A percentile compares a stretch with the other conserved stretches of the same genome.
Evolutionary conservation across 1,140 invertebrate genomes (phyloP).

Genomic region (Pseudomyrmex dendroicus): DNA sequence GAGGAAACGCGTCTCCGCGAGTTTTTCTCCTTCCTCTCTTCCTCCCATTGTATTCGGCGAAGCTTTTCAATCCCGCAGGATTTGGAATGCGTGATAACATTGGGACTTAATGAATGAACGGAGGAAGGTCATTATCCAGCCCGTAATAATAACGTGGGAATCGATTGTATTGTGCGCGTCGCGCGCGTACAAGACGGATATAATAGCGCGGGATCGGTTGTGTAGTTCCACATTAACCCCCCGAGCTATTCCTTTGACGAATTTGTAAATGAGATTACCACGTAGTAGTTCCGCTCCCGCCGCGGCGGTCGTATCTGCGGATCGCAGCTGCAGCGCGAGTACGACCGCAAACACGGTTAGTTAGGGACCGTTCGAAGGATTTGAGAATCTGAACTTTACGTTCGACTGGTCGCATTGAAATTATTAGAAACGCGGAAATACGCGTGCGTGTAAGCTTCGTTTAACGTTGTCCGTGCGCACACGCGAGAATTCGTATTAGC

Average conservation of each 20-base stretch:
- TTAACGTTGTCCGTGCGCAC: not conserved
- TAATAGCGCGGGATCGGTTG: constrained; percentile 3
- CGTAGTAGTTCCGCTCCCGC: not conserved
- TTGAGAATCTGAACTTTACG: constrained; percentile 17
- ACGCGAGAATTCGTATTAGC: not conserved
- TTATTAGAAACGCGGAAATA: not conserved
- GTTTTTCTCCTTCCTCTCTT: not conserved
- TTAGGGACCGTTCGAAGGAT: constrained; percentile 29
- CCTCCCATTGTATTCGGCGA: not conserved
- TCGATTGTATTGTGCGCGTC: constrained; percentile 11
- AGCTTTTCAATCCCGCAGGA: not conserved
- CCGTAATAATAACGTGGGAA: constrained; percentile 4
- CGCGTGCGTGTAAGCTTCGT: not conserved
- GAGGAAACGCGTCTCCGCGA: too few relatives aligned
- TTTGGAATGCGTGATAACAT: constrained; percentile 3
- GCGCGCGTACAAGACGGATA: not conserved
- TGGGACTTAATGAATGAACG: constrained; percentile 23
- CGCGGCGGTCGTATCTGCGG: constrained; percentile 23
- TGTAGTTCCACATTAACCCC: constrained; percentile 15
- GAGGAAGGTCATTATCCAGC: constrained; percentile 29
- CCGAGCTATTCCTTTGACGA: constrained; percentile 61
- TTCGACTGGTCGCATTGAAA: constrained; percentile 42
- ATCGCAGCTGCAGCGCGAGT: constrained; percentile 23
- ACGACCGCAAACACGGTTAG: constrained; percentile 21
- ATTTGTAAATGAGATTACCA: constrained; percentile 62